Evolutionary conservation across 2,888 invertebrate genomes (phyloP).

Genomic region (Gastracanthus pulcherrimus): DNA sequence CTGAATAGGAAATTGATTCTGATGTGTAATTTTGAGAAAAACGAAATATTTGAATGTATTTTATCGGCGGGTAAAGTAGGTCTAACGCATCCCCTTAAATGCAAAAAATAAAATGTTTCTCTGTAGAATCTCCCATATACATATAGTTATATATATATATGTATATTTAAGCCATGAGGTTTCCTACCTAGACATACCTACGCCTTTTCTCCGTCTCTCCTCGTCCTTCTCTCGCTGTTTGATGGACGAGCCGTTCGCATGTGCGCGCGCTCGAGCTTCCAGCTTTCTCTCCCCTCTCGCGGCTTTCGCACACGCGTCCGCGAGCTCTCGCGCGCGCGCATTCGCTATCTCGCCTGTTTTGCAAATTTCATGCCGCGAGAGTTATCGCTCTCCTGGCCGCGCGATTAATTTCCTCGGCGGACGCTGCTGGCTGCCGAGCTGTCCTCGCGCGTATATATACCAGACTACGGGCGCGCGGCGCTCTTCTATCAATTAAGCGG

Average conservation of each 20-base stretch:
- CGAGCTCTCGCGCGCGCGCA: conserved; percentile 66
- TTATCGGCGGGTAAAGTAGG: too few relatives aligned
- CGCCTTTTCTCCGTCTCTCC: not conserved
- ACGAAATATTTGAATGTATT: too few relatives aligned
- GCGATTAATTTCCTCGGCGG: conserved; percentile 67
- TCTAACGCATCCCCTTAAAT: too few relatives aligned
- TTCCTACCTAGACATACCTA: not conserved
- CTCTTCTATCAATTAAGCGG: conserved; percentile 69
- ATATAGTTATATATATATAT: too few relatives aligned
- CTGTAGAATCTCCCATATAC: not conserved
- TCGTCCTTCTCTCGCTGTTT: conserved; percentile 67
- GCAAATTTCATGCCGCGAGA: conserved; percentile 71
- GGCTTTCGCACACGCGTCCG: too few relatives aligned
- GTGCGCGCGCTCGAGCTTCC: conserved; percentile 64
- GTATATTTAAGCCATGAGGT: not conserved
- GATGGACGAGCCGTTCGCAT: conserved; percentile 76
- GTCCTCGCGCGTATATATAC: conserved; percentile 65
- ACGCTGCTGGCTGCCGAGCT: conserved; percentile 43
- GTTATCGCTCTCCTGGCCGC: conserved; percentile 62
- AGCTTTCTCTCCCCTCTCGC: conserved; percentile 52
- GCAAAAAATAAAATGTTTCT: too few relatives aligned
- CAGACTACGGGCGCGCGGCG: too few relatives aligned
- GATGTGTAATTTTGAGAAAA: too few relatives aligned
- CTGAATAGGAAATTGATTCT: too few relatives aligned
- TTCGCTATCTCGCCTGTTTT: conserved; percentile 72